phyloP scores from a whole-genome alignment of 2,797 vertebrate species.

The Strix occidentalis region DNA sequence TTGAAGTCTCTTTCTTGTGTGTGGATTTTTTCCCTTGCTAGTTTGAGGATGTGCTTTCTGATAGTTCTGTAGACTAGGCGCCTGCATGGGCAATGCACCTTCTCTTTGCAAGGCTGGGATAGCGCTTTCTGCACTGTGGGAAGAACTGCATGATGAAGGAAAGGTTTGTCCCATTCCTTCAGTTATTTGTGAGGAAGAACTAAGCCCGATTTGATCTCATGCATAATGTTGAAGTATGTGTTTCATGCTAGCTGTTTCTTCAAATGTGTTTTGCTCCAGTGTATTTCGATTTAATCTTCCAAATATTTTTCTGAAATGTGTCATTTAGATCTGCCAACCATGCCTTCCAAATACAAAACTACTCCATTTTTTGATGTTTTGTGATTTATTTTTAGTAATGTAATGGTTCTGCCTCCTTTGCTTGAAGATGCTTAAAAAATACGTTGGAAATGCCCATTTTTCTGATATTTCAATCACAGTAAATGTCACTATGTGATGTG shows the following conservation, averaged over 20 bases:
- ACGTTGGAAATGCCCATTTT: neutral
- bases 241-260: neutral
- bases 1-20: neutral
- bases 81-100: neutral
- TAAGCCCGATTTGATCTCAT: neutral
- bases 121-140: neutral
- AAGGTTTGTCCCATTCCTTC: neutral
- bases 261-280: neutral
- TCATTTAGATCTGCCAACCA: neutral
- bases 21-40: neutral
- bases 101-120: neutral
- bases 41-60: neutral
- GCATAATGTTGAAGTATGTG: neutral
- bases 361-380: neutral
- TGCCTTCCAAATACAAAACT: neutral
- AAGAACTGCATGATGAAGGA: neutral
- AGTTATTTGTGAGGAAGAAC: neutral
- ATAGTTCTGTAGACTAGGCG: neutral
- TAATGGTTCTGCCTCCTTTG: neutral
- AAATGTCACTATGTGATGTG: neutral
- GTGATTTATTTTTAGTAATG: neutral
- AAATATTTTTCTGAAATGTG: neutral
- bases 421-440: neutral
- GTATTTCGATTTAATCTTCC: neutral
- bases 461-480: neutral